Evolutionary conservation across 2,113 vertebrate species (phyloP).

Genomic region (Antennarius striatus): DNA sequence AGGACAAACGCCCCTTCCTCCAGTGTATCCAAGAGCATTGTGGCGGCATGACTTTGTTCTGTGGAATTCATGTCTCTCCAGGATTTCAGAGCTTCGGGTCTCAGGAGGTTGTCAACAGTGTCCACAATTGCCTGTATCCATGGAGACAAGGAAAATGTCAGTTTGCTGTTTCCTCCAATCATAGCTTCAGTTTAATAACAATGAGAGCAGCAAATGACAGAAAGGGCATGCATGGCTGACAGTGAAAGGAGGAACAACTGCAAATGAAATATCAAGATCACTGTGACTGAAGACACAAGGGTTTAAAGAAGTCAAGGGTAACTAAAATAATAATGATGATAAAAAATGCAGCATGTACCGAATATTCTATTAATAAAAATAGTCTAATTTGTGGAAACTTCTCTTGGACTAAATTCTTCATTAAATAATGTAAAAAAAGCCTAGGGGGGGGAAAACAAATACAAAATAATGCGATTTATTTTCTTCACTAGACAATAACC

Average conservation of each 20-base stretch:
- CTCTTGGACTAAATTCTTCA: constrained; percentile 26
- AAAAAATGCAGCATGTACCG: constrained; percentile 38
- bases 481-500: constrained; percentile 47
- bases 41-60: constrained; percentile 95
- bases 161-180: constrained; percentile 37
- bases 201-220: constrained; percentile 55
- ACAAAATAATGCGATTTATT: constrained; percentile 54
- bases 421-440: constrained; percentile 52
- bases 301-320: constrained; percentile 22
- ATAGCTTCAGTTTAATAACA: constrained; percentile 55
- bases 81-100: constrained; percentile 93
- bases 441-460: constrained; percentile 62
- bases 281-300: constrained; percentile 24
- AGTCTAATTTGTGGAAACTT: constrained; percentile 18
- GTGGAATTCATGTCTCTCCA: constrained; percentile 99
- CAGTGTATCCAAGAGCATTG: constrained; percentile 95
- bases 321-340: constrained; percentile 57
- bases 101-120: constrained; percentile 98
- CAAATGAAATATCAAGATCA: constrained; percentile 44
- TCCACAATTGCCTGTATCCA: constrained; percentile 96
- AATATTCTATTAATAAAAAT: constrained; percentile 34
- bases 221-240: constrained; percentile 59
- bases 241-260: constrained; percentile 47
- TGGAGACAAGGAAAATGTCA: constrained; percentile 77
- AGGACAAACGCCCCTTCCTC: constrained; percentile 98